A percentile compares a stretch with the other conserved stretches of the same genome.
phyloP scores from a whole-genome alignment of 64 coral and sea anemone genomes.

The Acropora yongei region DNA sequence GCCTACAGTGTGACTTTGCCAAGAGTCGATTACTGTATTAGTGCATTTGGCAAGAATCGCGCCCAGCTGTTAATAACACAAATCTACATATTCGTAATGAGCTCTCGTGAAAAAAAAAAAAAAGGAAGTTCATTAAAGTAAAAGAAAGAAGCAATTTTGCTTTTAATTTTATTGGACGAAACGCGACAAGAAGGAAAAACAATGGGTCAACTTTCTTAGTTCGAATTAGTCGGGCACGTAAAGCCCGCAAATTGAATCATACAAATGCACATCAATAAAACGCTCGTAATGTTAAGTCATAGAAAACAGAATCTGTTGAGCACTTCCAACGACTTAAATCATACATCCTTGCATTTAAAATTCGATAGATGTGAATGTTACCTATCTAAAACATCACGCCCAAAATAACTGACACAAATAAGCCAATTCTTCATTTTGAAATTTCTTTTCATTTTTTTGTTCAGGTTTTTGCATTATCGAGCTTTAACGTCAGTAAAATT shows the following conservation, averaged over 20 bases:
- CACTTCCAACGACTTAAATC: no score
- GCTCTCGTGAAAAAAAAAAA: neutral
- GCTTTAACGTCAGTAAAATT: no score
- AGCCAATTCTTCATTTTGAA: no score
- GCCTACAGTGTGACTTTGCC: neutral
- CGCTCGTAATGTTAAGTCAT: neutral
- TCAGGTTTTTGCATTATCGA: no score
- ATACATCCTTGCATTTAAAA: no score
- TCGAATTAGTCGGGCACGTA: neutral
- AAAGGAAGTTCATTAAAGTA: conserved; percentile 28
- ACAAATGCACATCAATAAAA: neutral
- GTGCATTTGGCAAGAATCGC: conserved; percentile 8
- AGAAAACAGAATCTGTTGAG: no score
- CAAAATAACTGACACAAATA: no score
- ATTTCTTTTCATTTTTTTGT: neutral
- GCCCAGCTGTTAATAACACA: conserved; percentile 42
- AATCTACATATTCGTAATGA: conserved; percentile 55
- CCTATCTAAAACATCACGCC: no score
- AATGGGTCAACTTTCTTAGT: conserved; percentile 4
- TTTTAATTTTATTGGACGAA: conserved; percentile 31
- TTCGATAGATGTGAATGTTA: no score
- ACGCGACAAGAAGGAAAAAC: neutral
- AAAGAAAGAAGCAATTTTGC: neutral
- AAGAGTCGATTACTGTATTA: neutral
- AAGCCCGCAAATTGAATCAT: neutral